These are phyloP conservation scores for Alosa sapidissima DNA, from an alignment of 2,797 vertebrate species.

Conservation along the genomic window DNA sequence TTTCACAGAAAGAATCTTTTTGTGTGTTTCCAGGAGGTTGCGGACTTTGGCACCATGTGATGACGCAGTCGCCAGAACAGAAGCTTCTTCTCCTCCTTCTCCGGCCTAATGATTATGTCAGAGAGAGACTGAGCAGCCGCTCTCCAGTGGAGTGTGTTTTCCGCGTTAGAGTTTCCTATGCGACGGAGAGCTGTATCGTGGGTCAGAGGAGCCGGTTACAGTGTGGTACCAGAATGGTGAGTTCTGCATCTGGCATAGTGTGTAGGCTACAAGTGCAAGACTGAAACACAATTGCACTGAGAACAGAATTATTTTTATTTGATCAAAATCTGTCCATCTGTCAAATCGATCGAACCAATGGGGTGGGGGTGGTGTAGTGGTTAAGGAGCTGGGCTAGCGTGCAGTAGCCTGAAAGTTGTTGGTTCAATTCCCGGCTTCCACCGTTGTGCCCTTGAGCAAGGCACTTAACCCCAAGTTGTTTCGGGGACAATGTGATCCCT, in stretches of 20 bases:
- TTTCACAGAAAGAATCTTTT: not conserved
- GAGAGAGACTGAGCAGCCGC: not conserved
- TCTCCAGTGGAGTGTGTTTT: not conserved
- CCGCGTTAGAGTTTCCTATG: not conserved
- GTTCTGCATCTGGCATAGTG: not conserved
- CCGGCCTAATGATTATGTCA: not conserved
- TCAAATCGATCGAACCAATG: too few relatives aligned
- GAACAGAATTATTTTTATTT: too few relatives aligned
- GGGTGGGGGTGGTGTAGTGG: too few relatives aligned
- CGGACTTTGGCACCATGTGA: not conserved
- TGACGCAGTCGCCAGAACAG: not conserved
- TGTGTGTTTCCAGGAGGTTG: not conserved
- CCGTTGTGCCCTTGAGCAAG: too few relatives aligned
- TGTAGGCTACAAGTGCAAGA: not conserved
- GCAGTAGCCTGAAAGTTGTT: too few relatives aligned
- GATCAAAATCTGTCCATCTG: too few relatives aligned
- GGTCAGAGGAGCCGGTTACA: not conserved
- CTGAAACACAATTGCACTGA: too few relatives aligned
- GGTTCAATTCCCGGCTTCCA: too few relatives aligned
- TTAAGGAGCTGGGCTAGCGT: too few relatives aligned
- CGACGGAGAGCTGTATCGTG: not conserved
- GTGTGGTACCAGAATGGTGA: not conserved
- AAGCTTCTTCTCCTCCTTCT: not conserved
- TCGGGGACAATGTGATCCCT: too few relatives aligned
- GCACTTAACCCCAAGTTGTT: too few relatives aligned